phyloP scores from a whole-genome alignment of 2,113 vertebrate species.

The Hyperoodon ampullatus region DNA sequence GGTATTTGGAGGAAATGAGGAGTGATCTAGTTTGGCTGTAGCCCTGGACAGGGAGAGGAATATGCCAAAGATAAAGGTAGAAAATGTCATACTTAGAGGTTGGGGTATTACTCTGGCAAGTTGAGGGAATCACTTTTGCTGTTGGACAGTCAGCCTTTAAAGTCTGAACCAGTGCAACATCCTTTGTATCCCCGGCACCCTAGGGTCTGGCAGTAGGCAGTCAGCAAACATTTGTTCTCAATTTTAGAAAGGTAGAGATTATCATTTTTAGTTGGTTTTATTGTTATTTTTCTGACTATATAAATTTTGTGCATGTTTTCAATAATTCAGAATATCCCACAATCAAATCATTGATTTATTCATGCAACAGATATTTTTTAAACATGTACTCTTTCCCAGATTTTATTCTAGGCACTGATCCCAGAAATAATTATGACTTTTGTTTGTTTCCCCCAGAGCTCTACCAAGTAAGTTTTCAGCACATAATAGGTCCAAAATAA shows the following conservation, averaged over 20 bases:
- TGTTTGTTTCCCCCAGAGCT: not conserved
- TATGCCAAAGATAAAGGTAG: not conserved
- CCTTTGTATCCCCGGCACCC: not conserved
- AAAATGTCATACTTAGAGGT: not conserved
- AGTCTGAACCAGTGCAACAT: not conserved
- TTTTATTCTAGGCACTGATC: not conserved
- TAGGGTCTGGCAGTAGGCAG: not conserved
- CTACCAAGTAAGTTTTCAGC: not conserved
- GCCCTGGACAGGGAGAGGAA: not conserved
- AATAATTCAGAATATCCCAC: not conserved
- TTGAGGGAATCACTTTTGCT: not conserved
- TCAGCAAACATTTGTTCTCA: not conserved
- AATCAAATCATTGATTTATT: not conserved
- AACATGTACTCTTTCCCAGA: not conserved
- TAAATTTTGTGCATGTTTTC: not conserved
- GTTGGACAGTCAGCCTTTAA: not conserved
- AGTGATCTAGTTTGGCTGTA: not conserved
- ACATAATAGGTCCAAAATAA: not conserved
- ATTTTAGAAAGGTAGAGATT: not conserved
- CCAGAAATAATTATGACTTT: not conserved
- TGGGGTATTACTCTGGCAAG: not conserved
- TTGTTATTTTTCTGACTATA: constrained; percentile 20
- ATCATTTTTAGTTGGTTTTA: not conserved
- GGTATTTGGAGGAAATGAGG: not conserved
- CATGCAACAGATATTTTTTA: not conserved